phyloP scores from a whole-genome alignment of 1,140 invertebrate species.

The Eriocheir sinensis region DNA sequence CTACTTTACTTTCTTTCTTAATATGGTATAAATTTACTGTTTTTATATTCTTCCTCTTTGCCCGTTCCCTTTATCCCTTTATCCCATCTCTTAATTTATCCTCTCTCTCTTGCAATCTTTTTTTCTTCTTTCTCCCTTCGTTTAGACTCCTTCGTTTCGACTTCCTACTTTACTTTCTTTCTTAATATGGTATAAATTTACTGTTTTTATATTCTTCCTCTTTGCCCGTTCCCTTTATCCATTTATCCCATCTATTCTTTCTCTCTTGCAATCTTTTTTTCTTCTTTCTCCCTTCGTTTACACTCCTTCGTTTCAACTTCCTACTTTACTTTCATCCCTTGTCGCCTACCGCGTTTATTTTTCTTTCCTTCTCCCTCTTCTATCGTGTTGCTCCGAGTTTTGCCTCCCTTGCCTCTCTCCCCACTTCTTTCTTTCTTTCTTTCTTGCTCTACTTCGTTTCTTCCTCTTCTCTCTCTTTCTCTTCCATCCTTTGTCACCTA shows the following conservation, averaged over 20 bases:
- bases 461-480: too few relatives aligned
- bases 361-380: too few relatives aligned
- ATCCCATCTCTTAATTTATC: background rate
- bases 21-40: background rate
- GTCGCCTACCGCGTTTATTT: too few relatives aligned
- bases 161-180: background rate
- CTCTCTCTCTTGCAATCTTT: background rate
- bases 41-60: background rate
- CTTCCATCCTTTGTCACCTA: too few relatives aligned
- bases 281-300: background rate
- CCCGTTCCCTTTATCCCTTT: background rate
- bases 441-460: too few relatives aligned
- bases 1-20: background rate
- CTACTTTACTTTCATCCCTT: background rate
- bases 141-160: background rate
- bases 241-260: background rate
- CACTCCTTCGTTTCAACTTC: background rate
- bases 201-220: background rate
- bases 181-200: background rate
- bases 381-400: too few relatives aligned
- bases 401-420: background rate
- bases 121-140: background rate
- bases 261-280: background rate
- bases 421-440: background rate
- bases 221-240: background rate